Evolutionary conservation across 2,888 invertebrate genomes (phyloP), one percentile per base, ranked within the genome.

Genomic region (Exephanes ischioxanthus): DNA sequence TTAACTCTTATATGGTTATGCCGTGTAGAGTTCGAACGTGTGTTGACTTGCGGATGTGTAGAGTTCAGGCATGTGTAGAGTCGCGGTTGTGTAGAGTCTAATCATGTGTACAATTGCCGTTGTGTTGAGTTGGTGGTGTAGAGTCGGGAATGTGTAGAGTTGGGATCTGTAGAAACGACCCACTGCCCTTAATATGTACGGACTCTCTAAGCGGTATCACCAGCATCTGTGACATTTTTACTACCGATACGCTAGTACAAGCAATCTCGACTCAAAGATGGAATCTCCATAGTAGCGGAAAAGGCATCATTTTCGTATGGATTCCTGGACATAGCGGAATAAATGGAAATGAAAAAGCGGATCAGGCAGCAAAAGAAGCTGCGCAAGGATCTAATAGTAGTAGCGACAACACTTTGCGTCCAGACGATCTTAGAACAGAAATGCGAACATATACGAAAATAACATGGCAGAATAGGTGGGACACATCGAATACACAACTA

Each of bases 291-390:
- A 26, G 30, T 3, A 30, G 2, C 2, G 14, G 26, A 30, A 63
- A 63, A 63, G 30, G 4, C 0, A 11, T 63, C 2, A 33, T 33
- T 3, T 63, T 63, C 11, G 63, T 11, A 33, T 63, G 63, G 63
- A 63, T 33, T 14, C 63, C 63, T 11, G 63, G 30, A 7, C 63
- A 63, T 30, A 9, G 3, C 33, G 63, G 63, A 63, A 63, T 63
- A 26, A 22, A 2, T 33, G 63, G 63, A 9, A 63, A 63, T 33
- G 33, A 63, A 16, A 26, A 30, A 16, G 63, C 63, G 0, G 63
- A 63, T 63, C 26, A 26, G 16, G 26, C 33, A 11, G 63, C 63
- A 26, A 63, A 33, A 63, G 55, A 58, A 58, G 55, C 55, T 7
- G 19, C 22, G 26, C 26, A 30, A 30, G 3, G 26, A 3, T 30